Base-by-base conservation (phyloP, 2,113 vertebrate genomes). In the Cephalopholis sonnerati region DNA sequence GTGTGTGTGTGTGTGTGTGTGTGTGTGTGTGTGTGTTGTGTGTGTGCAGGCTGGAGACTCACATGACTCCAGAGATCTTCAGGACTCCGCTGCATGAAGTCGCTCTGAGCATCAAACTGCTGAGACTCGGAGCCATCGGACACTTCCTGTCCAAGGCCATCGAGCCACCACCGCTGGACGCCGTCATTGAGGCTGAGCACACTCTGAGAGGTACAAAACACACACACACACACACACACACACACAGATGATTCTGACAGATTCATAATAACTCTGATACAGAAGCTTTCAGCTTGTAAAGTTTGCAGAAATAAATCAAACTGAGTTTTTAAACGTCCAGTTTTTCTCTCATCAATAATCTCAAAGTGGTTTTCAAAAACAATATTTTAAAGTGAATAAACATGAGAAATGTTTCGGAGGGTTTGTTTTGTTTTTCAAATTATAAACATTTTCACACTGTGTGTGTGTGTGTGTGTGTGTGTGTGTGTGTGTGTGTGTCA, bases 41-140 rank as follows among this genome's bases (percentile, higher is more conserved):
- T 46, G 5, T 63, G 29, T 64, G 58, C 27, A 98, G 98, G 55
- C 95, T 99, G 15, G 98, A 99, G 88, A 97, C 96, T 41, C 98
- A 99, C 79, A 97, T 99, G 97, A 99, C 97, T 0, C 97, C 98
- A 0, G 98, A 99, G 90, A 99, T 99, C 94, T 99, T 99, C 84
- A 95, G 98, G 77, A 99, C 98, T 0, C 98, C 97, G 0, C 94
- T 99, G 17, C 97, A 99, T 8, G 98, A 99, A 86, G 96, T 99
- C 4, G 97, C 98, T 16, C 91, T 99, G 80, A 99, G 98, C 92
- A 99, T 99, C 94, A 99, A 99, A 66, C 95, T 99, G 68, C 94
- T 99, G 77, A 90, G 97, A 0, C 94, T 99, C 10, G 98, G 98
- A 4, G 97, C 94, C 65, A 99, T 99, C 3, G 97, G 98, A 1